Base-by-base conservation (phyloP, 2,797 vertebrate species). In the Ibycter americanus region DNA sequence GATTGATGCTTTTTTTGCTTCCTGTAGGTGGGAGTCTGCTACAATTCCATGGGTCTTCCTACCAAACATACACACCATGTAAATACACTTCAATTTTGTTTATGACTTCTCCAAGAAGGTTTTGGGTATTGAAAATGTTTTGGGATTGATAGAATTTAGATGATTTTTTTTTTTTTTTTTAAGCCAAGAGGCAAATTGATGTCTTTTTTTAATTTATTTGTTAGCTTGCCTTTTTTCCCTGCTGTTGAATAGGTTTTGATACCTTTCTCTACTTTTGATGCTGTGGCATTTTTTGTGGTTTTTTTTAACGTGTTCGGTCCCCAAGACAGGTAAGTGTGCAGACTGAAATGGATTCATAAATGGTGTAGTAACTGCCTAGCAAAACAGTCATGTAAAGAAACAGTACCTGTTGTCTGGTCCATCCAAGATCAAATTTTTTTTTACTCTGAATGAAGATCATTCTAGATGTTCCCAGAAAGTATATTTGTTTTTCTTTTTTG, bases 21-120 rank as follows among this genome's bases (percentile, higher is more conserved):
- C 95, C 96, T 97, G 76, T 94, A 95, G 95, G 59, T 96, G 94
- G 94, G 63, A 91, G 87, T 90, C 81, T 94, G 25, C 72, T 90
- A 54, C 71, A 90, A 29, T 87, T 89, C 52, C 58, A 44, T 20
- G 42, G 12, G 5, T 40, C 42, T 31, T 82, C 20, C 78, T 72
- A 29, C 29, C 6, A 4, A 40, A 15, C 66, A 20, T 23, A 25
- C 18, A 3, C 34, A 42, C 9, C 15, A 0, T 52, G 18, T 87
- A 74, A 81, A 87, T 61, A 52, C 22, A 32, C 38, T 91, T 54
- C 29, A 6, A 3, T 62, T 79, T 54, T 67, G 15, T 78, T 90
- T 22, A 29, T 77, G 78, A 78, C 36, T 66, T 80, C 47, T 89
- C 27, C 26, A 36, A 31, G 26, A 77, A 66, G 12, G 1, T 76